These are phyloP conservation scores for Himalopsyche japonica DNA, from an alignment of 2,888 invertebrate genomes.

Conservation along the genomic window DNA sequence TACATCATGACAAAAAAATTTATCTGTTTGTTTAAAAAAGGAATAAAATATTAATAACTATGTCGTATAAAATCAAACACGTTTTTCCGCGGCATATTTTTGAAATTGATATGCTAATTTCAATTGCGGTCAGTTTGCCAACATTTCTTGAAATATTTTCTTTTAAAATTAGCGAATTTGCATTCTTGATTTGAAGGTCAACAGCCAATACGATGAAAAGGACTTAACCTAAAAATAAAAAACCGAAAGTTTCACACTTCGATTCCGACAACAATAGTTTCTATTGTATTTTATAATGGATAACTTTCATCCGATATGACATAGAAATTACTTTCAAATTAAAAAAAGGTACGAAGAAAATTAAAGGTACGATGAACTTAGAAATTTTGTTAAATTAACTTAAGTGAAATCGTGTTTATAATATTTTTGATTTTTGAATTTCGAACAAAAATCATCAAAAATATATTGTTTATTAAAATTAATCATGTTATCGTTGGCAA, in stretches of 20 bases:
- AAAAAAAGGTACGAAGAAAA: neutral
- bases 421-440: no score
- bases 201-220: neutral
- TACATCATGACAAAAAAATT: no score
- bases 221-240: neutral
- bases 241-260: neutral
- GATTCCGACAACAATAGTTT: neutral
- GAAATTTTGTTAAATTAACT: neutral
- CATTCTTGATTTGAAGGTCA: neutral
- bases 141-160: neutral
- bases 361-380: neutral
- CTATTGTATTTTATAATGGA: neutral
- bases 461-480: no score
- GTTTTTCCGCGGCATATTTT: neutral
- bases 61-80: neutral
- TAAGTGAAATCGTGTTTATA: no score
- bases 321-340: no score
- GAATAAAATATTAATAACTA: neutral
- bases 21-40: no score
- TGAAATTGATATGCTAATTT: neutral
- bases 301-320: neutral
- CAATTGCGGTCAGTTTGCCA: neutral
- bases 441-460: no score
- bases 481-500: no score
- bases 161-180: neutral